phyloP scores from a whole-genome alignment of 2,113 vertebrate species.

The Aspiorhynchus laticeps region DNA sequence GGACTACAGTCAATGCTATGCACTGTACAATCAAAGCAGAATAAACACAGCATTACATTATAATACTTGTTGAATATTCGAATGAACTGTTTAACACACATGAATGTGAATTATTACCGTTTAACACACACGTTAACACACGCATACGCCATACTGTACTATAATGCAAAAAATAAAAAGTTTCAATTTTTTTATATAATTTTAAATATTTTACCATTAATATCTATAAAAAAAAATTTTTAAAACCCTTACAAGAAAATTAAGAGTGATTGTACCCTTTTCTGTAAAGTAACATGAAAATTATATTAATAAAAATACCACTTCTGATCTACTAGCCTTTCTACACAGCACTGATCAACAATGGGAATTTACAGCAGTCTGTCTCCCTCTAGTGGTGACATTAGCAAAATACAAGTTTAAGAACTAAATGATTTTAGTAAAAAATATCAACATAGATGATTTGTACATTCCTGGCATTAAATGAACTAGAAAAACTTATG shows the following conservation, averaged over 20 bases:
- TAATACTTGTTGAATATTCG: too few relatives aligned
- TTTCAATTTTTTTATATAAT: too few relatives aligned
- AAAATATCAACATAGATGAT: background rate
- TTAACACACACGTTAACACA: too few relatives aligned
- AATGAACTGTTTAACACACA: too few relatives aligned
- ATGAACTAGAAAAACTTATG: background rate
- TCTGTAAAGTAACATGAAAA: background rate
- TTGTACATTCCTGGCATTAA: background rate
- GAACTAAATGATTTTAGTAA: background rate
- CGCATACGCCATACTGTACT: background rate
- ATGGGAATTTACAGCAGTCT: background rate
- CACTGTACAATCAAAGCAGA: constrained; percentile 66
- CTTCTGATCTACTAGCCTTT: background rate
- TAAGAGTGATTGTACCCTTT: background rate
- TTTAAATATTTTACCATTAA: too few relatives aligned
- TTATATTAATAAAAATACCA: background rate
- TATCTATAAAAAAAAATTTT: too few relatives aligned
- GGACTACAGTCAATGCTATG: constrained; percentile 78
- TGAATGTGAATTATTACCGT: too few relatives aligned
- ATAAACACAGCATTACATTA: background rate
- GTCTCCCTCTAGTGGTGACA: constrained; percentile 62
- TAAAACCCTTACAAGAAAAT: background rate
- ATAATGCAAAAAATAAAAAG: background rate
- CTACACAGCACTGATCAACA: background rate
- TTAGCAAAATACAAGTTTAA: background rate